Base-by-base conservation (phyloP, 2,888 invertebrate genomes). In the Stenchaetothrips biformis region DNA sequence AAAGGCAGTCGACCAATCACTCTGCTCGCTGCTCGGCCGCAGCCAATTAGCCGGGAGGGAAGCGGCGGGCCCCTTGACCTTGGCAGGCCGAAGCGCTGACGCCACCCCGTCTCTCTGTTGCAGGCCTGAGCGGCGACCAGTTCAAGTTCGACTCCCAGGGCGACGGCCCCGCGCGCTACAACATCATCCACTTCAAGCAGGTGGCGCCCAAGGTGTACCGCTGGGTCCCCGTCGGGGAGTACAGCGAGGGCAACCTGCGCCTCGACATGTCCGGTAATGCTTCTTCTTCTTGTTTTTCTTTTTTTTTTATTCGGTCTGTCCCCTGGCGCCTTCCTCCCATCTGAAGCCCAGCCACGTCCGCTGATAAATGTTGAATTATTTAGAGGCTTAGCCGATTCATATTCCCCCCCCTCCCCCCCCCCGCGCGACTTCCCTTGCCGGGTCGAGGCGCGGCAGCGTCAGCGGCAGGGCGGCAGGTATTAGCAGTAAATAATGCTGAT, bases 151-250 rank as follows among this genome's bases (percentile, higher is more conserved):
- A 97, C 86, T 89, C 88, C 81, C 94, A 95, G 84, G 97, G 97
- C 0, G 98, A 98, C 85, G 97, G 97, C 0, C 97, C 97, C 0
- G 96, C 97, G 0, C 90, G 97, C 77, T 98, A 98, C 89, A 95
- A 97, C 86, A 97, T 98, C 83, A 93, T 98, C 82, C 97, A 98
- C 87, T 98, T 97, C 89, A 95, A 96, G 86, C 95, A 95, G 86
- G 89, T 91, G 11, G 88, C 91, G 1, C 89, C 89, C 0, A 94
- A 93, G 0, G 90, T 90, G 82, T 96, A 93, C 87, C 90, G 92
- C 82, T 97, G 97, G 96, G 90, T 95, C 59, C 91, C 93, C 82
- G 95, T 97, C 0, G 97, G 97, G 0, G 92, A 94, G 86, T 97
- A 96, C 85, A 88, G 93, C 82, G 94, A 95, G 84, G 96, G 95